These are phyloP conservation scores for Latrodectus hesperus DNA, from an alignment of 2,888 invertebrate genomes.

Conservation along the genomic window DNA sequence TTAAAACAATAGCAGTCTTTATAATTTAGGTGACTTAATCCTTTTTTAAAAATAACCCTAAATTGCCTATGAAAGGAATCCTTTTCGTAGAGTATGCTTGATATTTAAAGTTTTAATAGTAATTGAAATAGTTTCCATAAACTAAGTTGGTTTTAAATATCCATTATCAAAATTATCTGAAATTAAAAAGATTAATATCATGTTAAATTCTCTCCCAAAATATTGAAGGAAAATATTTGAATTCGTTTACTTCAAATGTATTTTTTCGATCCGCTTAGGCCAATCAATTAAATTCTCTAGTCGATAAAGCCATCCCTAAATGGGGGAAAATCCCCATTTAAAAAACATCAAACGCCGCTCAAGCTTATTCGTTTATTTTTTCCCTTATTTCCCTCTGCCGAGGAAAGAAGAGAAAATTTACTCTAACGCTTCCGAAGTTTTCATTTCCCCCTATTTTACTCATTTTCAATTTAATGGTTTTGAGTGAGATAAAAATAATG, in stretches of 20 bases:
- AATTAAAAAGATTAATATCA: too few species aligned
- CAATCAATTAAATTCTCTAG: constrained; percentile 51
- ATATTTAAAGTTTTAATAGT: too few species aligned
- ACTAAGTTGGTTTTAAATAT: too few species aligned
- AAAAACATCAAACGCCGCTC: constrained; percentile 46
- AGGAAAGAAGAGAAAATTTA: constrained; percentile 19
- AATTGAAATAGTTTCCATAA: too few species aligned
- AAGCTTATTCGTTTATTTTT: constrained; percentile 15
- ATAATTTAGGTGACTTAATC: too few species aligned
- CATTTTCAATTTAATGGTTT: constrained; percentile 64
- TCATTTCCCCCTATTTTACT: constrained; percentile 20
- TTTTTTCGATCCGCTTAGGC: constrained; percentile 14
- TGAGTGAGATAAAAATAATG: constrained; percentile 66
- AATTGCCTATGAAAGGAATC: too few species aligned
- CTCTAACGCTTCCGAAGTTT: constrained; percentile 22
- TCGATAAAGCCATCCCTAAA: constrained; percentile 44
- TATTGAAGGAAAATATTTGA: too few species aligned
- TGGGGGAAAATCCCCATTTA: constrained; percentile 5
- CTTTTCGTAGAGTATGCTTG: too few species aligned
- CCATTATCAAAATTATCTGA: too few species aligned
- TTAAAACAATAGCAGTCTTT: too few species aligned
- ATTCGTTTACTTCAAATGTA: not conserved
- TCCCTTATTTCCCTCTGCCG: constrained; percentile 18
- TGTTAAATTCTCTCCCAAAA: too few species aligned
- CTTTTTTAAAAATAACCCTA: too few species aligned